These are phyloP conservation scores for Unio delphinus DNA, from an alignment of 2,888 invertebrate species.

Conservation along the genomic window DNA sequence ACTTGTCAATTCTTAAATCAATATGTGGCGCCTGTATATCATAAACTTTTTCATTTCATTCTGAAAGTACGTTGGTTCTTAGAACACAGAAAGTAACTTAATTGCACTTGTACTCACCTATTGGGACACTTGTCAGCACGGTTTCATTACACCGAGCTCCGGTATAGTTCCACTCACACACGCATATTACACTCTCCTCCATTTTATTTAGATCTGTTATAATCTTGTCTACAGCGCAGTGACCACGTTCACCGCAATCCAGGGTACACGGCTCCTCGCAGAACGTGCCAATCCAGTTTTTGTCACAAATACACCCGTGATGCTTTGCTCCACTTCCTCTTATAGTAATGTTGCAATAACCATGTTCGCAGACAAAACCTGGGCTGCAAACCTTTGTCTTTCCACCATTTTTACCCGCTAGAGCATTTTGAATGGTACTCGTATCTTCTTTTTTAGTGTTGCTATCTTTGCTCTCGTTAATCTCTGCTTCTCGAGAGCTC, in stretches of 20 bases:
- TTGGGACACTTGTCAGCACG: constrained; percentile 4
- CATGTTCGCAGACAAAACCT: constrained; percentile 30
- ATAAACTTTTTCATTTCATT: too few relatives aligned
- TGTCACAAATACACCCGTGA: constrained; percentile 38
- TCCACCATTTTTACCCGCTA: not conserved
- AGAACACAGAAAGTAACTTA: too few relatives aligned
- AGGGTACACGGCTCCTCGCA: constrained; percentile 33
- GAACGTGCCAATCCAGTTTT: constrained; percentile 39
- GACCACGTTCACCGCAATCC: constrained; percentile 41
- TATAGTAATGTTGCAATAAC: constrained; percentile 24
- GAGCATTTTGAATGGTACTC: too few relatives aligned
- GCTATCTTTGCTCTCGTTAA: constrained; percentile 16
- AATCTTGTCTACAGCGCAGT: constrained; percentile 15
- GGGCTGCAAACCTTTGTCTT: constrained; percentile 19
- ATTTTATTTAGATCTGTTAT: too few relatives aligned
- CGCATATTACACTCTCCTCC: constrained; percentile 9
- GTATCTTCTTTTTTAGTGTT: constrained; percentile 19
- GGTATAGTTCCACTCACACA: constrained; percentile 35
- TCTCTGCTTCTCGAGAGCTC: not conserved
- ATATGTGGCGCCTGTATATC: too few relatives aligned
- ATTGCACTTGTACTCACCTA: too few relatives aligned
- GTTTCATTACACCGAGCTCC: constrained; percentile 33
- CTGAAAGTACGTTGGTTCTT: too few relatives aligned
- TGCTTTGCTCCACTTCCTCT: constrained; percentile 8
- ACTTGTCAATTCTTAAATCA: too few relatives aligned